Base-by-base conservation (phyloP, 2,113 vertebrate genomes). In the Pseudolaguvia tuberculata region DNA sequence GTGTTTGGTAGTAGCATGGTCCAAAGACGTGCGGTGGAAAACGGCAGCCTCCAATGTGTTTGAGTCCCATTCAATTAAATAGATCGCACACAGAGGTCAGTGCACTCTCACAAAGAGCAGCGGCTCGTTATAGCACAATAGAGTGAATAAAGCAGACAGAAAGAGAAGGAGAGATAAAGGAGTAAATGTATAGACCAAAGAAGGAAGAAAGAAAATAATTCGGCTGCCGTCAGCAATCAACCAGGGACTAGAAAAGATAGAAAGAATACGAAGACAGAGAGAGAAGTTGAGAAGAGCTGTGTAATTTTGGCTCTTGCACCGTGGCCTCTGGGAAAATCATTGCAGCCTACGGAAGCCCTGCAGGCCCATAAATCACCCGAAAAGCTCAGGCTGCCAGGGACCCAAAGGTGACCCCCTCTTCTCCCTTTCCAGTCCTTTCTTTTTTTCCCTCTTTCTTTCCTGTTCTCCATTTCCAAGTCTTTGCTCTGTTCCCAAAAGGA, bases 301-400 rank as follows among this genome's bases (percentile, higher is more conserved):
- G 77, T 83, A 85, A 85, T 87, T 87, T 80, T 82, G 85, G 77
- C 82, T 86, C 79, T 59, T 63, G 80, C 81, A 80, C 79, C 75
- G 82, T 76, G 80, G 83, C 86, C 83, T 84, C 83, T 84, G 86
- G 84, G 87, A 88, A 86, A 86, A 86, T 72, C 75, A 76, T 70
- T 25, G 50, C 79, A 81, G 78, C 84, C 85, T 86, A 84, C 78
- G 81, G 80, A 74, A 82, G 80, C 81, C 78, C 72, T 58, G 21
- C 31, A 82, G 78, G 75, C 78, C 82, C 82, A 88, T 90, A 88
- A 90, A 88, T 90, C 88, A 89, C 76, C 72, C 20, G 83, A 73
- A 79, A 78, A 76, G 70, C 76, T 82, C 71, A 31, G 58, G 70
- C 81, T 86, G 63, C 69, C 78, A 35, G 68, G 85, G 81, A 85